Base-by-base conservation (phyloP, 2,888 invertebrate species). In the Azorinus chamasolen region DNA sequence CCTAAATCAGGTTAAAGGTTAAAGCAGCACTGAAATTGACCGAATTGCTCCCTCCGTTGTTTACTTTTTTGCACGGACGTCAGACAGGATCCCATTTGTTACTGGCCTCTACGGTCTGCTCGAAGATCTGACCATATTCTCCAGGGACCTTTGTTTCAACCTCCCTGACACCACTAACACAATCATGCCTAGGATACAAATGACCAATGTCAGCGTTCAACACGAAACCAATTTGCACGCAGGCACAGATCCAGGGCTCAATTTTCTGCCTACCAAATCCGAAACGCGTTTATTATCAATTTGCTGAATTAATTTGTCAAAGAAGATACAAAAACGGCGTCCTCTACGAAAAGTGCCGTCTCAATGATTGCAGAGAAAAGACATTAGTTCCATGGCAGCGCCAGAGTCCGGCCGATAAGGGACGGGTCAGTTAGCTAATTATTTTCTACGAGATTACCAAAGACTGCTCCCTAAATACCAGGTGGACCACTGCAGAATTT, bases 241-340 rank as follows among this genome's bases (percentile, higher is more conserved):
- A 32, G 69, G 69, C 71, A 46, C 61, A 24, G 66, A 66, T 57
- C 54, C 66, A 43, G 64, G 50, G 77, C 65, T 80, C 77, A 80
- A 80, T 80, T 80, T 80, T 80, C 70, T 80, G 80, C 73, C 58
- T 66, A 66, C 73, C 80, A 77, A 80, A 77, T 80, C 80, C 74
- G 66, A 80, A 80, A 80, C 76, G 70, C 80, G 75, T 80, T 77
- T 80, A 80, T 80, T 80, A 80, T 76, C 80, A 80, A 80, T 80
- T 80, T 80, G 80, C 51, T 74, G 80, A 75, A 80, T 80, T 80
- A 80, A 80, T 80, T 80, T 80, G 80, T 80, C 76, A 76, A 62
- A 32, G 73, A 70, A 41, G 66, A 43, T 68, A 69, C 72, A 69
- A 73, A 46, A 43, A 27, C 51, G 78, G 46, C 70, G 58, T 24